Evolutionary conservation across 64 coral and sea anemone genomes (phyloP), one percentile per base, ranked within the genome.

Genomic region (Trachythela sp.): DNA sequence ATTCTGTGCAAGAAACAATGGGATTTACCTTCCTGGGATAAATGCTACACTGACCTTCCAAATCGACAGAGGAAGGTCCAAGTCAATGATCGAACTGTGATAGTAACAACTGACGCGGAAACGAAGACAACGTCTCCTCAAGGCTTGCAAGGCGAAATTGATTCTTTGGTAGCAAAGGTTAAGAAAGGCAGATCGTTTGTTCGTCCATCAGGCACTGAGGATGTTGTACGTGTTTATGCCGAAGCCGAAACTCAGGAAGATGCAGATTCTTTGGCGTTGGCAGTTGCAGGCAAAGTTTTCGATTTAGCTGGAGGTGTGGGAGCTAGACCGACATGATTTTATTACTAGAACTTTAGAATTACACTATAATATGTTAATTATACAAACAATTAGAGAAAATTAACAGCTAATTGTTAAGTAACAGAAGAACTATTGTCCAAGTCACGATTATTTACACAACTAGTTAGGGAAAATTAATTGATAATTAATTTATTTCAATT

Each of bases 171-270:
- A 31, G 42, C 60, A 2, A 86, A 86, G 26, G 90, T 94, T 54
- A 86, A 48, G 7, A 85, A 91, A 88, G 96, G 90, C 17, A 99
- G 96, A 38, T 99, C 93, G 10, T 99, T 99, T 91, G 96, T 92
- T 13, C 86, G 96, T 43, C 96, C 96, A 9, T 99, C 96, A 2
- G 96, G 96, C 41, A 99, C 96, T 26, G 96, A 99, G 84, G 96
- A 99, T 88, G 85, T 99, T 49, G 96, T 99, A 4, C 96, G 96
- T 52, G 96, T 99, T 10, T 99, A 99, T 93, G 96, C 96, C 0
- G 96, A 99, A 39, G 96, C 88, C 8, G 89, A 95, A 42, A 89
- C 89, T 0, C 91, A 91, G 39, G 89, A 93, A 24, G 92, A 83
- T 84, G 93, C 93, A 33, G 96, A 99, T 85, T 87, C 93, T 6